These are phyloP conservation scores for Cliona cf. orientalis DNA, from an alignment of 37 sponge, comb jelly and placozoan species.

Conservation along the genomic window DNA sequence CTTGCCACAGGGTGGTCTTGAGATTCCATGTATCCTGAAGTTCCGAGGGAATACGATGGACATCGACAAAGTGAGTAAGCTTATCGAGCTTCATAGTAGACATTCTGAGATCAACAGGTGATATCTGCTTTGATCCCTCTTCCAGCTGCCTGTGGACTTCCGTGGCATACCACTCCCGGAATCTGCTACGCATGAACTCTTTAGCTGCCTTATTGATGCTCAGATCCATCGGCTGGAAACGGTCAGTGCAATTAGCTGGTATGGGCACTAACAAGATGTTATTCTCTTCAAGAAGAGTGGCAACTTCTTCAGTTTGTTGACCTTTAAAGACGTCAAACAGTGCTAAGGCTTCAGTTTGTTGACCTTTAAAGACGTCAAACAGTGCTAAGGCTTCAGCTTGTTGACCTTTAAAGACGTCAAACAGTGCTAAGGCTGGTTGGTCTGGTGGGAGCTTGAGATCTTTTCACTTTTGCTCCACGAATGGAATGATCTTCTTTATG, in stretches of 20 bases:
- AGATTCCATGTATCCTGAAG: conserved; percentile 26
- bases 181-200: conserved; percentile 44
- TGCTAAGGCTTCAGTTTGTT: conserved; percentile 55
- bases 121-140: background rate
- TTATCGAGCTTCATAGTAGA: conserved; percentile 53
- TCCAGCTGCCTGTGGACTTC: conserved; percentile 34
- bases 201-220: conserved; percentile 61
- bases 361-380: too few species aligned
- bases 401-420: too few species aligned
- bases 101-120: conserved; percentile 15
- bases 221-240: conserved; percentile 53
- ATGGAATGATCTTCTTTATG: background rate
- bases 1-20: conserved; percentile 12
- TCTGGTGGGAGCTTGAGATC: too few species aligned
- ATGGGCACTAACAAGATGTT: conserved; percentile 27
- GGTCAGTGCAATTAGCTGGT: conserved; percentile 65
- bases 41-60: conserved; percentile 4
- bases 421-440: too few species aligned
- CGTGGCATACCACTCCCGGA: conserved; percentile 50
- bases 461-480: too few species aligned
- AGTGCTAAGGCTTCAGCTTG: too few species aligned
- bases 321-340: conserved; percentile 67
- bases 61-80: conserved; percentile 11
- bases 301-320: conserved; percentile 31
- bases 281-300: conserved; percentile 7